phyloP scores from a whole-genome alignment of 2,113 vertebrate species.

The Theristicus caerulescens region DNA sequence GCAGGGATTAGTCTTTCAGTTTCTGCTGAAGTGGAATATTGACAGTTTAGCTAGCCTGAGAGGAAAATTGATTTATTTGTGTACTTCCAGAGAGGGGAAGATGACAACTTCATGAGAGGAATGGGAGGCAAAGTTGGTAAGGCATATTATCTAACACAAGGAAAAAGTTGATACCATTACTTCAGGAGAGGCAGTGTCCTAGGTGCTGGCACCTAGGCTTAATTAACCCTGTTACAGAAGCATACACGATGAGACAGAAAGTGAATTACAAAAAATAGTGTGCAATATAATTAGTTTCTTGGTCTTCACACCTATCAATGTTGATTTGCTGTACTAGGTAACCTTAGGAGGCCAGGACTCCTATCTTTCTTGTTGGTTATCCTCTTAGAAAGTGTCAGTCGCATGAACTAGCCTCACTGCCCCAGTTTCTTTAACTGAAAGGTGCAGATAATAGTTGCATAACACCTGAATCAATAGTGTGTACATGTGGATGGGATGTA shows the following conservation, averaged over 20 bases:
- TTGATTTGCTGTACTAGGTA: neutral
- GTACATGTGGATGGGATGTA: neutral
- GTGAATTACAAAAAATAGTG: neutral
- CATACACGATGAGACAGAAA: neutral
- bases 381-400: neutral
- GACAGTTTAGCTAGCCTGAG: neutral
- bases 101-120: neutral
- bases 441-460: neutral
- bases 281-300: neutral
- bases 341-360: neutral
- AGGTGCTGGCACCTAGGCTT: neutral
- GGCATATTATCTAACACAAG: neutral
- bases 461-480: neutral
- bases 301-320: neutral
- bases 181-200: neutral
- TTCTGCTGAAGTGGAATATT: neutral
- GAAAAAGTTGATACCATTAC: neutral
- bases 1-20: neutral
- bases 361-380: neutral
- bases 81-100: neutral
- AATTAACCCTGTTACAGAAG: neutral
- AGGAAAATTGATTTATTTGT: neutral
- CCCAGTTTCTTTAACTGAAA: neutral
- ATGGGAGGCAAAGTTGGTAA: neutral
- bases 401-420: fast-evolving